A percentile compares a stretch with the other conserved stretches of the same genome.
These are phyloP conservation scores for Chrysopilus asiliformis DNA, from an alignment of 2,888 invertebrate species.

Conservation along the genomic window DNA sequence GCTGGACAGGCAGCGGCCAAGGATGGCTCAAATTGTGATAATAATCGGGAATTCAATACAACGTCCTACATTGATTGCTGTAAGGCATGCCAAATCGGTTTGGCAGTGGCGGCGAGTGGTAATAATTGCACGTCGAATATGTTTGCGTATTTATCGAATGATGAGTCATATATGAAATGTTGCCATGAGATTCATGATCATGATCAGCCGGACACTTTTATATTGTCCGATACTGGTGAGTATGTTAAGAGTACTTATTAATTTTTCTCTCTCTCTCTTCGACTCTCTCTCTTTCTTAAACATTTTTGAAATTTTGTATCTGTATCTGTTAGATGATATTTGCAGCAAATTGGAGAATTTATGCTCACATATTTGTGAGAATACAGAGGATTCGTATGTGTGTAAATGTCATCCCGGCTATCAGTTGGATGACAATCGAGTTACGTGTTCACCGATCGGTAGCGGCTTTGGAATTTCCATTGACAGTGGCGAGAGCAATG, in stretches of 20 bases:
- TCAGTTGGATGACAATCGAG: conserved; percentile 38
- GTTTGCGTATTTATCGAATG: conserved; percentile 33
- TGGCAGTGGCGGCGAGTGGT: conserved; percentile 41
- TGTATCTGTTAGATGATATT: conserved; percentile 37
- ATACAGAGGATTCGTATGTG: conserved; percentile 41
- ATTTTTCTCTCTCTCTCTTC: too few species aligned
- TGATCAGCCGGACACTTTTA: conserved; percentile 9
- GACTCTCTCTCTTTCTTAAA: too few species aligned
- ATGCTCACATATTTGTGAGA: conserved; percentile 45
- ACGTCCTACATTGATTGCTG: conserved; percentile 42
- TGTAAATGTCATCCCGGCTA: conserved; percentile 40
- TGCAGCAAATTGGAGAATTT: conserved; percentile 42
- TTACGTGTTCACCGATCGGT: conserved; percentile 32
- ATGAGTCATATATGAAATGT: conserved; percentile 47
- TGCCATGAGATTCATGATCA: conserved; percentile 35
- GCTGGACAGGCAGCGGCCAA: conserved; percentile 27
- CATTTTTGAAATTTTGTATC: too few species aligned
- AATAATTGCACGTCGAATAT: conserved; percentile 41
- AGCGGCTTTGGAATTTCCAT: too few species aligned
- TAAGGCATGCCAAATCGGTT: conserved; percentile 49
- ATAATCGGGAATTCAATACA: conserved; percentile 17
- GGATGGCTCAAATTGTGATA: conserved; percentile 24
- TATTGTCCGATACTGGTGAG: conserved; percentile 5
- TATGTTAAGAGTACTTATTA: conserved; percentile 3
- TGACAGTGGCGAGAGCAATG: conserved; percentile 1